These are phyloP conservation scores for Amblyopsis hoosieri DNA, from an alignment of 2,797 vertebrate genomes.

Conservation along the genomic window DNA sequence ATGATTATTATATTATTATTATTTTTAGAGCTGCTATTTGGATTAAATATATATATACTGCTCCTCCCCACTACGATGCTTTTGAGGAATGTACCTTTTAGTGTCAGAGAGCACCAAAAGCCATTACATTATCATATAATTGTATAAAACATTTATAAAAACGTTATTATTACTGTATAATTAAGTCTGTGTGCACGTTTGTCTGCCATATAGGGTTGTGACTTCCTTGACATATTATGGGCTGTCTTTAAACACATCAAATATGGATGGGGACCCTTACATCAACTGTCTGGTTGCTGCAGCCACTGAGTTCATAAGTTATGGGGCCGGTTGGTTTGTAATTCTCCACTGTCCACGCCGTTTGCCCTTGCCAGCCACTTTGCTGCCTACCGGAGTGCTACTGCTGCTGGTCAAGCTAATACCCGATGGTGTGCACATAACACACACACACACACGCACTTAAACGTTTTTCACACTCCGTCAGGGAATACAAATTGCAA, in stretches of 20 bases:
- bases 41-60: not conserved
- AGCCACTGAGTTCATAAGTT: conserved; percentile 24
- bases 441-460: not conserved
- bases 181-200: not conserved
- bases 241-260: conserved; percentile 42
- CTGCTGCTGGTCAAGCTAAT: conserved; percentile 36
- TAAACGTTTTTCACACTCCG: too few species aligned
- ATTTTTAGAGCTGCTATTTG: too few species aligned
- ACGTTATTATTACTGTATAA: not conserved
- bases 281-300: conserved; percentile 40
- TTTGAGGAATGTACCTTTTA: too few species aligned
- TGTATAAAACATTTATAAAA: not conserved
- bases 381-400: conserved; percentile 19
- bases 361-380: conserved; percentile 9
- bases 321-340: conserved; percentile 21
- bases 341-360: conserved; percentile 20
- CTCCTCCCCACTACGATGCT: too few species aligned
- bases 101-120: too few species aligned
- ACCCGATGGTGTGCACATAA: conserved; percentile 15
- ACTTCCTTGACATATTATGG: conserved; percentile 41
- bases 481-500: too few species aligned
- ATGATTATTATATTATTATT: too few species aligned
- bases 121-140: not conserved
- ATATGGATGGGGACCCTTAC: conserved; percentile 43
- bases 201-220: conserved; percentile 23